These are phyloP conservation scores for Ephydatia muelleri DNA, from an alignment of 37 sponge, comb jelly and placozoan species.

Conservation along the genomic window DNA sequence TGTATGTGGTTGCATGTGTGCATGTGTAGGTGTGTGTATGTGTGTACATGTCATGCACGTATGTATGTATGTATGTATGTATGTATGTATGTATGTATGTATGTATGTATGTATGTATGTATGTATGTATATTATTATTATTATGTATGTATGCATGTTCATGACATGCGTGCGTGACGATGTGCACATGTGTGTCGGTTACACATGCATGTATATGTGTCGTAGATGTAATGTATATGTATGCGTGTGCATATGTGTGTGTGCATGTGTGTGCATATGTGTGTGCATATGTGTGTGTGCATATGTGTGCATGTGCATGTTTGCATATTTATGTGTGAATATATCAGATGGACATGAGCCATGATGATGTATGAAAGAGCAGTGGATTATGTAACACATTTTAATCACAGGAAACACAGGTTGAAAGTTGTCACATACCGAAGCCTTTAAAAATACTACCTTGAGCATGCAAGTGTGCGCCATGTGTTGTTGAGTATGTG, in stretches of 20 bases:
- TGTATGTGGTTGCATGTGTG: slow-evolving; percentile 3
- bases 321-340: background rate
- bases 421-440: no score
- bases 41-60: slow-evolving; percentile 12
- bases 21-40: slow-evolving; percentile 4
- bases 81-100: slow-evolving; percentile 10
- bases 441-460: no score
- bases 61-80: slow-evolving; percentile 15
- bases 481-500: no score
- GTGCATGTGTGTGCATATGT: background rate
- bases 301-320: background rate
- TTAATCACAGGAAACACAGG: no score
- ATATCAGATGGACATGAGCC: no score
- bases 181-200: background rate
- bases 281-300: background rate
- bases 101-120: background rate
- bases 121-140: background rate
- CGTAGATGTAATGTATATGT: background rate
- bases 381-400: no score
- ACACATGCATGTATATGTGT: background rate
- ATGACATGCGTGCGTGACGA: background rate
- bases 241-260: background rate
- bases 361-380: no score
- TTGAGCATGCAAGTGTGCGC: no score
- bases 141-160: no score